Conservation (phyloP, 2,797 vertebrate species). For the Moxostoma hubbsi region DNA sequence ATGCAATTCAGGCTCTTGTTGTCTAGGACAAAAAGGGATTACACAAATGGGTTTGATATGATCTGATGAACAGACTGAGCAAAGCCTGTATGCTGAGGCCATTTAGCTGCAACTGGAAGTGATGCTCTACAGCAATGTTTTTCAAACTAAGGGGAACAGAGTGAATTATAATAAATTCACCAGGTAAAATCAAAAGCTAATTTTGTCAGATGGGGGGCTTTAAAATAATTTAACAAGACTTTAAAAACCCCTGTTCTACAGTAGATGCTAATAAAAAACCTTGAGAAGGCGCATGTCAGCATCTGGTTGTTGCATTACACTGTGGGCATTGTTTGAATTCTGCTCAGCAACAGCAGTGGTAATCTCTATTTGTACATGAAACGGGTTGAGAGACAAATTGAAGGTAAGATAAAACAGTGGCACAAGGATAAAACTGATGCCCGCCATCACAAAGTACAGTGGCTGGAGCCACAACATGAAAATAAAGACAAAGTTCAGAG, state of each 20-base stretch:
- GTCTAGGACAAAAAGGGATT: conserved; percentile 19
- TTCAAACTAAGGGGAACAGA: too few species aligned
- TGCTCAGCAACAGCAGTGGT: conserved; percentile 43
- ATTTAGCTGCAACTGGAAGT: background rate
- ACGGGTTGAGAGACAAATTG: conserved; percentile 15
- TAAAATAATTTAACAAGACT: background rate
- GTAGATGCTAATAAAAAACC: too few species aligned
- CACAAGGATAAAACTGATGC: conserved; percentile 33
- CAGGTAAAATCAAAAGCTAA: too few species aligned
- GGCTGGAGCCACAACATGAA: conserved; percentile 12
- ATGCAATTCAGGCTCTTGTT: conserved; percentile 30
- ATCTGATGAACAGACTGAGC: conserved; percentile 23
- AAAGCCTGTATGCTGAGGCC: conserved; percentile 6
- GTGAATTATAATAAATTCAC: too few species aligned
- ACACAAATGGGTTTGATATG: conserved; percentile 23
- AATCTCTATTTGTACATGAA: conserved; percentile 53
- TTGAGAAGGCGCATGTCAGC: background rate
- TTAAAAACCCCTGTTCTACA: too few species aligned
- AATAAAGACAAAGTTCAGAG: conserved; percentile 45
- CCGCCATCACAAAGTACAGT: background rate
- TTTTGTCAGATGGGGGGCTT: too few species aligned
- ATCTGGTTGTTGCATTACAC: conserved; percentile 11
- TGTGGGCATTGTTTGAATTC: conserved; percentile 35
- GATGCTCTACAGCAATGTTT: too few species aligned
- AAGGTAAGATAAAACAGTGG: conserved; percentile 29